Evolutionary conservation across 2,888 invertebrate genomes (phyloP).

Genomic region (Torymus auratus): DNA sequence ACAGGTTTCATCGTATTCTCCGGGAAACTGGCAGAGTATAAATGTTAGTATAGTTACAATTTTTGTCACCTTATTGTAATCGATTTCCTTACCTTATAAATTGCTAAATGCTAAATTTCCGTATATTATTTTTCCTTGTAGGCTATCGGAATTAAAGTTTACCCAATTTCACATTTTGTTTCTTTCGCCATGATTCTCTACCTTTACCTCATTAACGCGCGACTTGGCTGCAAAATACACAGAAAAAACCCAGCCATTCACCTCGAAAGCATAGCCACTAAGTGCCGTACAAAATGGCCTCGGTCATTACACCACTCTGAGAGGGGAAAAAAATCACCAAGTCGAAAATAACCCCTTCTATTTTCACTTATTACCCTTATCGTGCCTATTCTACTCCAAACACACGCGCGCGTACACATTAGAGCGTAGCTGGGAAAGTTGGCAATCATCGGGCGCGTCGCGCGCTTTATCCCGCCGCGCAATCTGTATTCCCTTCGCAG

Average conservation of each 20-base stretch:
- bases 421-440: not conserved
- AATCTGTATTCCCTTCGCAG: slow-evolving; percentile 24
- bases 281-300: slow-evolving; percentile 14
- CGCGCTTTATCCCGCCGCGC: slow-evolving; percentile 17
- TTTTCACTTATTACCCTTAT: slow-evolving; percentile 27
- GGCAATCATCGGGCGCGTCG: slow-evolving; percentile 24
- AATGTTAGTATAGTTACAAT: no score
- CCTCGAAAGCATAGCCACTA: not conserved
- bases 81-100: no score
- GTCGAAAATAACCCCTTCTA: slow-evolving; percentile 33
- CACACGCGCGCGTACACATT: no score
- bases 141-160: not conserved
- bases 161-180: not conserved
- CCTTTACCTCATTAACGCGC: not conserved
- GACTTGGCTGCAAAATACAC: slow-evolving; percentile 25
- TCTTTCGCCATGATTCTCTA: not conserved
- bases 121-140: no score
- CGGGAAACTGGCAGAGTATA: no score
- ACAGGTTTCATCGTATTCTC: no score
- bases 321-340: not conserved
- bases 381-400: not conserved
- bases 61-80: no score
- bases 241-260: slow-evolving; percentile 37
- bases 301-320: not conserved
- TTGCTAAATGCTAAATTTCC: no score